Base-by-base conservation (phyloP, 1,140 invertebrate genomes). In the Epicauta chinensis region DNA sequence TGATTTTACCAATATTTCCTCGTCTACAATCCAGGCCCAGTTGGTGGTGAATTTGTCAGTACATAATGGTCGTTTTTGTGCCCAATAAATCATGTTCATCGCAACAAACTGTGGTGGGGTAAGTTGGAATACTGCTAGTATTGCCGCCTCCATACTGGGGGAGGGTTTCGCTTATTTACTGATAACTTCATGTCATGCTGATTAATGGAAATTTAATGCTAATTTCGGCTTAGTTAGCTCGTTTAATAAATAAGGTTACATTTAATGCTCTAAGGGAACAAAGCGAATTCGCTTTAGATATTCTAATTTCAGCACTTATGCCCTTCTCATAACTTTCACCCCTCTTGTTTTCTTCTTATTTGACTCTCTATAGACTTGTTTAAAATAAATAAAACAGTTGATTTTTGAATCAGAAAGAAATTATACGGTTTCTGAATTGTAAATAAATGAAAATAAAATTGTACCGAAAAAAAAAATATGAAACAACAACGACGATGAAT, bases 161-260 rank as follows among this genome's bases (percentile, higher is more conserved):
- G 53, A 51, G 60, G 55, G 59, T 56, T 54, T 52, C 57, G 62
- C 59, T 66, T 64, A 66, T 66, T 66, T 66, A 64, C 62, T 63
- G 64, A 66, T 66, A 66, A 66, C 58, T 64, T 58, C 56, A 59
- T 58, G 64, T 66, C 64, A 66, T 43, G 53, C 62, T 66, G 64
- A 66, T 58, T 57, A 66, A 66, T 66, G 64, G 62, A 66, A 64
- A 64, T 60, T 64, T 66, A 59, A 66, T 64, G 64, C 62, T 66
- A 66, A 66, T 66, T 66, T 60, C 44, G 48, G 64, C 59, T 62
- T 64, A 62, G 59, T 64, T 64, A 54, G 61, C 59, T 60, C 56
- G 56, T 63, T 61, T 63, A 63, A 63, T 63, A 63, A 63, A 63
- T 63, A 63, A 63, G 59, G 61, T 63, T 63, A 63, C 61, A 59